phyloP scores from a whole-genome alignment of 2,888 invertebrate species.

The Conchocele bisecta region DNA sequence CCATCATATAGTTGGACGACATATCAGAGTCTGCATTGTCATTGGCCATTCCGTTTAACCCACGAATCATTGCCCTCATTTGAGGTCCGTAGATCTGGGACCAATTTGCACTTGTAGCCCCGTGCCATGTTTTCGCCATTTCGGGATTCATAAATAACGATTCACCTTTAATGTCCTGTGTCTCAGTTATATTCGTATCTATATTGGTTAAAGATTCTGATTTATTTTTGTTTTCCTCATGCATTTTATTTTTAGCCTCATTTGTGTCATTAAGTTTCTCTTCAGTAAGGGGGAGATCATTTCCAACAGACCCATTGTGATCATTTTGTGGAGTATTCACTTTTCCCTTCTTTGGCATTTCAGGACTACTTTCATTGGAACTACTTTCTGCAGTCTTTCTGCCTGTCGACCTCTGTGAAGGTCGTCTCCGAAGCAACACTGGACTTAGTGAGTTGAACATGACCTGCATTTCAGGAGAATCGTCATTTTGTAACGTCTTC shows the following conservation, averaged over 20 bases:
- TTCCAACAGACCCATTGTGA: neutral
- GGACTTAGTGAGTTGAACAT: slow-evolving; percentile 74
- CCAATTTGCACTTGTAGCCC: slow-evolving; percentile 62
- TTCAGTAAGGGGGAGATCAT: neutral
- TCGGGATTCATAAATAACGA: slow-evolving; percentile 68
- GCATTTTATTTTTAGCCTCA: neutral
- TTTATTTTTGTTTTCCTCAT: too few species aligned
- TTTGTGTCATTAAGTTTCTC: neutral
- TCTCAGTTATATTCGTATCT: slow-evolving; percentile 1
- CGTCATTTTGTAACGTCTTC: slow-evolving; percentile 41
- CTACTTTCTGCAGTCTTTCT: slow-evolving; percentile 40
- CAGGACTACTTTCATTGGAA: slow-evolving; percentile 50
- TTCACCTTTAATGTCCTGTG: too few species aligned
- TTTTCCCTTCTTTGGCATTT: neutral
- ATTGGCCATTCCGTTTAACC: slow-evolving; percentile 33
- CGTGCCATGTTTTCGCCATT: slow-evolving; percentile 74
- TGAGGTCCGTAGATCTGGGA: slow-evolving; percentile 61
- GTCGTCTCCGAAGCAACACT: slow-evolving; percentile 65
- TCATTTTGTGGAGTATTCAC: neutral
- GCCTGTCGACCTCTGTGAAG: slow-evolving; percentile 37
- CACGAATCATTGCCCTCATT: slow-evolving; percentile 56
- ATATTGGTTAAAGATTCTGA: too few species aligned
- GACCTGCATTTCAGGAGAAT: slow-evolving; percentile 72
- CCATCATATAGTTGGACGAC: neutral
- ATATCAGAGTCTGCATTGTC: neutral